Evolutionary conservation across 2,113 vertebrate genomes (phyloP), one percentile per base, ranked within the genome.

Genomic region (Vanacampus margaritifer): DNA sequence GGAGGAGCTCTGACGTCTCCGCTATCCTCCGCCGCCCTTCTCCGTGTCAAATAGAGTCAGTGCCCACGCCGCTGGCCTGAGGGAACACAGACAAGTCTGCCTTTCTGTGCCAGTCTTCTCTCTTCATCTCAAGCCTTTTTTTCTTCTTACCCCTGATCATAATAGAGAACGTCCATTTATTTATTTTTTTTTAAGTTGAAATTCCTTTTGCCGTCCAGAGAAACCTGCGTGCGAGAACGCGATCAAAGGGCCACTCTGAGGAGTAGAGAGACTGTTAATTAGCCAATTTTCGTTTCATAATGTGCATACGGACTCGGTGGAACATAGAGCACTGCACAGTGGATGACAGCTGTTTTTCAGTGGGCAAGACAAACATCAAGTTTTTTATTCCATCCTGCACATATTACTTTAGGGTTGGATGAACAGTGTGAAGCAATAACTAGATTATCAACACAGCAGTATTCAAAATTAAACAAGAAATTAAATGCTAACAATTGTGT

Each of bases 11-110:
- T 83, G 85, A 85, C 84, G 83, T 81, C 80, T 84, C 68, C 67
- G 80, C 79, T 73, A 83, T 76, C 74, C 83, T 82, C 83, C 62
- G 83, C 83, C 86, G 84, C 84, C 83, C 84, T 80, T 81, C 84
- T 78, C 37, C 69, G 78, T 88, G 88, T 89, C 88, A 89, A 87
- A 89, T 85, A 81, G 83, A 88, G 88, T 89, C 86, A 83, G 86
- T 82, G 88, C 81, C 85, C 84, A 83, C 81, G 82, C 82, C 84
- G 68, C 75, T 57, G 85, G 84, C 88, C 88, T 84, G 71, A 80
- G 85, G 88, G 88, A 86, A 82, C 66, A 58, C 65, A 87, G 86
- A 87, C 85, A 85, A 87, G 82, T 84, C 82, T 81, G 76, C 78
- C 78, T 79, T 77, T 81, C 78, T 76, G 74, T 78, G 67, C 79